Evolutionary conservation across 1,140 invertebrate genomes (phyloP).

Genomic region (Drosophila quadrilineata): DNA sequence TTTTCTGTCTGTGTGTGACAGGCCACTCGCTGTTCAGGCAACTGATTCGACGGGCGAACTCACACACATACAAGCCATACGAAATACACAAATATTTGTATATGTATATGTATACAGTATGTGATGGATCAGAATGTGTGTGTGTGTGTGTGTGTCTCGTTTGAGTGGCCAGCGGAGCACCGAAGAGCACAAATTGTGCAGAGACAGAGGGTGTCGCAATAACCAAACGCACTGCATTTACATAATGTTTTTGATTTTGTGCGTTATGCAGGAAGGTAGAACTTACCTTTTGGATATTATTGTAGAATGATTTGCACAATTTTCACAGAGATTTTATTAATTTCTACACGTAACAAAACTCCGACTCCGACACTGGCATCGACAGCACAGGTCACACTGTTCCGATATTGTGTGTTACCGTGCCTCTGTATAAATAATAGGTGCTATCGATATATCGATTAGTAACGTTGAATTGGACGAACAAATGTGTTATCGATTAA

Average conservation of each 20-base stretch:
- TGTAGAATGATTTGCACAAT: conserved; percentile 54
- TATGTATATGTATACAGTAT: conserved; percentile 15
- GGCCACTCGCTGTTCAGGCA: conserved; percentile 50
- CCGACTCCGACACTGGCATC: conserved; percentile 48
- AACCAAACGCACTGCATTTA: conserved; percentile 3
- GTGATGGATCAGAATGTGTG: too few relatives aligned
- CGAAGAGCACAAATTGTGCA: conserved; percentile 17
- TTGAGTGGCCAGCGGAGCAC: conserved; percentile 52
- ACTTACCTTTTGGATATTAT: conserved; percentile 55
- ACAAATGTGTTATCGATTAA: conserved; percentile 2
- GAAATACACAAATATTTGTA: conserved; percentile 45
- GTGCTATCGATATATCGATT: neutral
- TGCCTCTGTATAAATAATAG: neutral
- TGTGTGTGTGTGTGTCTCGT: conserved; percentile 48
- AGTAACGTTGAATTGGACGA: neutral
- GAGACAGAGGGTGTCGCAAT: neutral
- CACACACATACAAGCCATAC: too few relatives aligned
- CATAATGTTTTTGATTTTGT: neutral
- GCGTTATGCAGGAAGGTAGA: neutral
- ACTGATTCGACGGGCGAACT: conserved; percentile 61
- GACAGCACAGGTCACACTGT: conserved; percentile 42
- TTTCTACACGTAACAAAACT: conserved; percentile 65
- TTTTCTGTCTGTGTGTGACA: conserved; percentile 60
- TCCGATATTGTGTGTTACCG: conserved; percentile 25
- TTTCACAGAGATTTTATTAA: conserved; percentile 54